These are phyloP conservation scores for Struthio camelus DNA, from an alignment of 2,113 vertebrate genomes.

Conservation along the genomic window DNA sequence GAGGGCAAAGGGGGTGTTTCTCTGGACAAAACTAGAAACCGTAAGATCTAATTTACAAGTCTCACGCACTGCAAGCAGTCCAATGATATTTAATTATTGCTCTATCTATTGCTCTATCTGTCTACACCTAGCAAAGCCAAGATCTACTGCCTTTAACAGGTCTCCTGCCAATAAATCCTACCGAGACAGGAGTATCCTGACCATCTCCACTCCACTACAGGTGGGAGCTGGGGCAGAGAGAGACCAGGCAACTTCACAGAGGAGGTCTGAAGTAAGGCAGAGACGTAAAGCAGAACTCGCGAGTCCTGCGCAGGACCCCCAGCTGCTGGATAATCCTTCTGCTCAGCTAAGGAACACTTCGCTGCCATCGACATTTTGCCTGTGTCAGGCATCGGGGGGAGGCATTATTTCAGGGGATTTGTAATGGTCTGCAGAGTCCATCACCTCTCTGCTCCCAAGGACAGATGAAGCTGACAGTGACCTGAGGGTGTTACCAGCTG, in stretches of 20 bases:
- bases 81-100: neutral
- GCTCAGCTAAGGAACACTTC: neutral
- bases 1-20: neutral
- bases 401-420: neutral
- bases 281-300: neutral
- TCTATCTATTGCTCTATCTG: neutral
- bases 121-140: neutral
- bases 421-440: neutral
- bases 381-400: neutral
- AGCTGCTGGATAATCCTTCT: neutral
- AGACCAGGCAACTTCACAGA: neutral
- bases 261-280: neutral
- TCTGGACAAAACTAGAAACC: neutral
- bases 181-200: neutral
- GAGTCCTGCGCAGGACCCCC: neutral
- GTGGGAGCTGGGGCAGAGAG: neutral
- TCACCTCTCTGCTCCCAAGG: neutral
- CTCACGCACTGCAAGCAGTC: neutral
- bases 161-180: neutral
- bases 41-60: neutral
- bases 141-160: neutral
- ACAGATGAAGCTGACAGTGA: neutral
- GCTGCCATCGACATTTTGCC: neutral
- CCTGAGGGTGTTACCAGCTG: neutral
- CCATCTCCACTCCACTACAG: fast-evolving